These are phyloP conservation scores for Thomomys bottae DNA, from an alignment of 2,113 vertebrate genomes.

Conservation along the genomic window DNA sequence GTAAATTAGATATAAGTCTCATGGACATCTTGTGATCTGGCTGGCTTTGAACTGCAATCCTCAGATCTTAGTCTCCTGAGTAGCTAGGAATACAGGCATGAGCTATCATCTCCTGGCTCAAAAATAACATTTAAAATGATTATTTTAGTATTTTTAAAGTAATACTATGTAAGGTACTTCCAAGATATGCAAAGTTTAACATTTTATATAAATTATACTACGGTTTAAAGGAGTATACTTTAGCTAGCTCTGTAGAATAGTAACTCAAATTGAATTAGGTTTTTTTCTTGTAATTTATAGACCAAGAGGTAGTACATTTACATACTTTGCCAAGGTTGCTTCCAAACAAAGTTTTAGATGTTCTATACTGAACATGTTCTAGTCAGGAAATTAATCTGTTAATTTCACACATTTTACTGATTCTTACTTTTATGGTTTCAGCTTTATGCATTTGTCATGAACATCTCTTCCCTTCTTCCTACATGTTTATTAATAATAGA, in stretches of 20 bases:
- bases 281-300: not conserved
- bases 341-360: not conserved
- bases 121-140: not conserved
- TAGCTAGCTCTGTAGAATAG: not conserved
- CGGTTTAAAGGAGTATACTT: not conserved
- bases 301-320: constrained; percentile 3
- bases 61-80: too few relatives aligned
- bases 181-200: not conserved
- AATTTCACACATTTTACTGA: not conserved
- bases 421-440: not conserved
- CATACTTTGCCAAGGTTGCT: not conserved
- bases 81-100: too few relatives aligned
- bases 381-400: not conserved
- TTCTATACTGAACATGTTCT: not conserved
- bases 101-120: too few relatives aligned
- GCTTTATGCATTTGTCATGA: not conserved
- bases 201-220: not conserved
- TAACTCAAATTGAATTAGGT: constrained; percentile 42
- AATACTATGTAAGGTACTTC: not conserved
- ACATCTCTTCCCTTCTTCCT: not conserved
- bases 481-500: not conserved
- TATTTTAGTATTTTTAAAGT: constrained; percentile 21
- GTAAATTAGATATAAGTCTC: too few relatives aligned
- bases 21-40: too few relatives aligned
- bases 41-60: too few relatives aligned